Percentiles rank a stretch among this genome's conserved stretches.
phyloP scores from a whole-genome alignment of 1,140 invertebrate genomes.

The Phenacoccus solenopsis region DNA sequence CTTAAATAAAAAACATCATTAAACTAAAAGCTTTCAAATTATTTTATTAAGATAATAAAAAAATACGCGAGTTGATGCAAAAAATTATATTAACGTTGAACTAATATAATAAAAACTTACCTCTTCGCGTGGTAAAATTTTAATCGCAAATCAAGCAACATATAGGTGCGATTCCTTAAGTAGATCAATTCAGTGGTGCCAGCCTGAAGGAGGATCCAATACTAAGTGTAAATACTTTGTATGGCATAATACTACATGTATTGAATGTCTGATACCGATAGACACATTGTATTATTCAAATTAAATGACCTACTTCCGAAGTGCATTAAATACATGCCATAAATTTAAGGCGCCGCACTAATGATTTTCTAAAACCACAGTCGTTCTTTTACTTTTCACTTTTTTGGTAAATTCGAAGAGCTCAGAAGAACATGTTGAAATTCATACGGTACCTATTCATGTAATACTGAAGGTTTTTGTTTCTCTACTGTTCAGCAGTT shows the following conservation, averaged over 20 bases:
- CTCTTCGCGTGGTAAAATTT: background rate
- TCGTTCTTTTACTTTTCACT: too few species aligned
- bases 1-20: background rate
- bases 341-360: background rate
- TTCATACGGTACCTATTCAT: too few species aligned
- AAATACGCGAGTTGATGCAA: background rate
- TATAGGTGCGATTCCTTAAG: background rate
- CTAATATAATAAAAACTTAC: background rate
- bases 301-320: conserved; percentile 16
- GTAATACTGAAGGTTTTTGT: too few species aligned
- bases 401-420: too few species aligned
- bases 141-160: background rate
- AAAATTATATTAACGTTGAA: background rate
- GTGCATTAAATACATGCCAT: background rate
- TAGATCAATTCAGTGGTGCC: background rate
- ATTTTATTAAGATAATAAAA: background rate
- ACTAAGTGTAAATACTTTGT: background rate
- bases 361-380: background rate
- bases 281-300: conserved; percentile 10
- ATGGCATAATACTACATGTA: background rate
- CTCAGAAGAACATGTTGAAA: too few species aligned
- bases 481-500: too few species aligned
- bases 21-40: background rate
- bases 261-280: background rate
- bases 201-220: background rate